Evolutionary conservation across 2,113 vertebrate genomes (phyloP), one percentile per base, ranked within the genome.

Genomic region (Cyphomyrus plagiostoma): DNA sequence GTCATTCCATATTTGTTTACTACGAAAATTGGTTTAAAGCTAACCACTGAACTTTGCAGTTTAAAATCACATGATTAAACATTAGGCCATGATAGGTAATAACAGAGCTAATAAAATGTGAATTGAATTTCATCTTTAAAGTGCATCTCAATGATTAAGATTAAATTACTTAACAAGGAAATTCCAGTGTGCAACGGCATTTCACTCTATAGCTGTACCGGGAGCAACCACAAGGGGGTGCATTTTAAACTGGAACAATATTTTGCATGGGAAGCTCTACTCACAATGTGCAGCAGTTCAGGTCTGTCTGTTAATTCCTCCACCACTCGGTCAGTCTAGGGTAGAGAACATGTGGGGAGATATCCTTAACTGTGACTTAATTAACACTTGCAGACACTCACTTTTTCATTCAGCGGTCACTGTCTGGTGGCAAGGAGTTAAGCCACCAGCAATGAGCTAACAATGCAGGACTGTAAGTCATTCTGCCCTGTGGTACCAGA

Each of bases 221-320:
- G 26, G 10, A 70, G n/a, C 30, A 13, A 70, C 62, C 62, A 70
- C 26, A 70, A 70, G 62, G 26, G 62, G 62, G 62, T 70, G 26
- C 62, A 11, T 70, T 26, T 70, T 30, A 70, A 70, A 10, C 62
- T 26, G 10, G 26, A 30, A 70, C 26, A 70, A 66, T 70, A 30
- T 70, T 66, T 70, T 70, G n/a, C 13, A 30, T 4, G 4, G 30
- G 70, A 15, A 80, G 39, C 39, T 56, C 11, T 46, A 89, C 94
- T 96, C 89, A 99, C 98, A 96, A 99, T 96, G 0, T 99, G 98
- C 89, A 99, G 97, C 26, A 99, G 93, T 90, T 99, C 97, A 6
- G 98, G 98, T 86, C 98, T 96, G 93, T 97, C 93, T 92, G 97
- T 95, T 10, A 99, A 92, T 89, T 99, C 98, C 91, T 98, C 97